Evolutionary conservation across 1,140 invertebrate genomes (phyloP), one percentile per base, ranked within the genome.

Genomic region (Drosophila triauraria): DNA sequence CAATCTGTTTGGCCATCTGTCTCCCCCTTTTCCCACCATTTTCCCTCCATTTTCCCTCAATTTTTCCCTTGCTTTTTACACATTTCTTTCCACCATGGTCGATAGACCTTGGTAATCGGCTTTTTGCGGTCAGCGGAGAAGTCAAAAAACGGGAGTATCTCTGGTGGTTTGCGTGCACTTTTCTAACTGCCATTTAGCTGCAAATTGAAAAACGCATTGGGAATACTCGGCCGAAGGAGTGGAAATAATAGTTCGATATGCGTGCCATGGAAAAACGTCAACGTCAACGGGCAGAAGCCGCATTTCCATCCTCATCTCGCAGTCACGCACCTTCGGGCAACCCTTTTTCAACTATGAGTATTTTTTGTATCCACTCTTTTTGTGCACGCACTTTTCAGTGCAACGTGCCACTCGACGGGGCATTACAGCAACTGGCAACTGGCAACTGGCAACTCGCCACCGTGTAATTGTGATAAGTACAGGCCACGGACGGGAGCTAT

Each of bases 111-210:
- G 53, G 67, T 82, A 72, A 72, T 62, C 67, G 47, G 64, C 62
- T 70, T 54, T 54, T 54, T 82, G 75, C 57, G 69, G 80, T 75
- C 57, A 57, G 0, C 53, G 30, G 59, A 75, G 42, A 67, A 69
- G 64, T 67, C 60, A 63, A 38, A 71, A 61, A 71, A 42, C 53
- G 50, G 46, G 35, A 44, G 54, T 48, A 47, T 78, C 67, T 75
- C 80, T 75, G 67, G 59, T 65, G 60, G 76, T 35, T 85, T 60
- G 82, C 78, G 77, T 78, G 78, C 64, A 65, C 43, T 35, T 67
- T 71, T 63, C 70, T 63, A 79, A 85, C 80, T 84, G 64, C 59
- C 68, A 80, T 80, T 84, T 87, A 80, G 42, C 64, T 77, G 84
- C 50, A 77, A 87, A 87, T 87, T 80, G 83, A 78, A 78, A 70